Evolutionary conservation across 2,888 invertebrate species (phyloP).

Genomic region (Augochlorella aurata): DNA sequence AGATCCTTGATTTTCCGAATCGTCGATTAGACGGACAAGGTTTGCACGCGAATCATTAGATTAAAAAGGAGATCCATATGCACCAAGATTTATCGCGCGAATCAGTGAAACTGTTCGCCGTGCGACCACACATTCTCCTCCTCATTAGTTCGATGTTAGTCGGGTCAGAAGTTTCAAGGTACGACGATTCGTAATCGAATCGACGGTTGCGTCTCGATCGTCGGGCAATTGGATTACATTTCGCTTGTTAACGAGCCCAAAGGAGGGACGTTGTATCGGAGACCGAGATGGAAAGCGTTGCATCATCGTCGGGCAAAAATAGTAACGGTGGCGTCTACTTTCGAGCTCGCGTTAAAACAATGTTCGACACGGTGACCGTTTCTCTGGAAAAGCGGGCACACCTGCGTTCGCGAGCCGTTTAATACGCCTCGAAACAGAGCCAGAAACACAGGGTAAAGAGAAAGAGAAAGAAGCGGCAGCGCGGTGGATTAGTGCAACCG

Average conservation of each 20-base stretch:
- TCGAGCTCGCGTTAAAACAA: constrained; percentile 6
- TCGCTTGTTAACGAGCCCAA: not conserved
- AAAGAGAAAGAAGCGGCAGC: not conserved
- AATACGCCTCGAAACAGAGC: not conserved
- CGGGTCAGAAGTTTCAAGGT: not conserved
- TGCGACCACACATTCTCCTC: not conserved
- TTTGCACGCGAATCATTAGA: no score
- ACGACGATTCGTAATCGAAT: not conserved
- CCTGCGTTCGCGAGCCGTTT: constrained; percentile 8
- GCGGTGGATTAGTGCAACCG: constrained; percentile 23
- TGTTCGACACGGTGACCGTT: constrained; percentile 9
- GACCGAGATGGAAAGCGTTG: constrained; percentile 6
- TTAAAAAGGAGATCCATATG: no score
- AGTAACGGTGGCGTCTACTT: not conserved
- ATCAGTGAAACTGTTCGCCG: not conserved
- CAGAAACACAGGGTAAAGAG: not conserved
- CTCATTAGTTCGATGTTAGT: not conserved
- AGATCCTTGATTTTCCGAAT: no score
- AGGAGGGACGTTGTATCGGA: not conserved
- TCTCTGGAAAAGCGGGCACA: constrained; percentile 5
- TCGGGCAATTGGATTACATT: not conserved
- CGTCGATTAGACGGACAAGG: no score
- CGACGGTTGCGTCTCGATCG: not conserved
- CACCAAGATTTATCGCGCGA: no score
- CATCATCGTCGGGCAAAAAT: constrained; percentile 1